These are phyloP conservation scores for Syngnathus typhle DNA, from an alignment of 2,113 vertebrate species.

Conservation along the genomic window DNA sequence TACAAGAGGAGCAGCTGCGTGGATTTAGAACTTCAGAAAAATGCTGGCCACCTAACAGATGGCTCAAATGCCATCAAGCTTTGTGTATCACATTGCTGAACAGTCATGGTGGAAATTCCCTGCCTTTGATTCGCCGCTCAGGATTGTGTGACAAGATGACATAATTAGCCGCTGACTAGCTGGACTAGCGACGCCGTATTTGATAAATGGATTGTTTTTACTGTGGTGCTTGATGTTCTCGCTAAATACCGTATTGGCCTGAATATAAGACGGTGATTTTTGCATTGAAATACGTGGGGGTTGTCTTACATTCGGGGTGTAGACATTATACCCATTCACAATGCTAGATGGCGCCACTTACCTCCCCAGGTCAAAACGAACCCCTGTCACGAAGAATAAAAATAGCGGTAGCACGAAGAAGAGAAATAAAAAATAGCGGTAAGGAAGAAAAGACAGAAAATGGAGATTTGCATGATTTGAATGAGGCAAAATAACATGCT, in stretches of 20 bases:
- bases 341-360: too few species aligned
- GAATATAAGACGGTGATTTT: too few species aligned
- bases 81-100: neutral
- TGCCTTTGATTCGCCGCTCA: neutral
- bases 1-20: neutral
- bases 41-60: neutral
- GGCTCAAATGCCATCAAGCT: neutral
- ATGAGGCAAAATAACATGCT: too few species aligned
- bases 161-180: conserved; percentile 3
- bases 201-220: conserved; percentile 5
- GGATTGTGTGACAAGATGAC: conserved; percentile 1
- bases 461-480: neutral
- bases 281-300: too few species aligned
- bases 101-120: neutral
- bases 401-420: too few species aligned
- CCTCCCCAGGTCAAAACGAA: too few species aligned
- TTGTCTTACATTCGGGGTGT: too few species aligned
- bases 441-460: neutral
- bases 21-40: neutral
- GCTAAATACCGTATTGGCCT: too few species aligned
- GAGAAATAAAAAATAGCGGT: too few species aligned
- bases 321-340: too few species aligned
- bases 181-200: neutral
- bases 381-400: too few species aligned
- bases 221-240: neutral